A percentile compares a stretch with the other conserved stretches of the same genome.
Conservation (phyloP, 2,113 vertebrate genomes). For the Ovis canadensis region DNA sequence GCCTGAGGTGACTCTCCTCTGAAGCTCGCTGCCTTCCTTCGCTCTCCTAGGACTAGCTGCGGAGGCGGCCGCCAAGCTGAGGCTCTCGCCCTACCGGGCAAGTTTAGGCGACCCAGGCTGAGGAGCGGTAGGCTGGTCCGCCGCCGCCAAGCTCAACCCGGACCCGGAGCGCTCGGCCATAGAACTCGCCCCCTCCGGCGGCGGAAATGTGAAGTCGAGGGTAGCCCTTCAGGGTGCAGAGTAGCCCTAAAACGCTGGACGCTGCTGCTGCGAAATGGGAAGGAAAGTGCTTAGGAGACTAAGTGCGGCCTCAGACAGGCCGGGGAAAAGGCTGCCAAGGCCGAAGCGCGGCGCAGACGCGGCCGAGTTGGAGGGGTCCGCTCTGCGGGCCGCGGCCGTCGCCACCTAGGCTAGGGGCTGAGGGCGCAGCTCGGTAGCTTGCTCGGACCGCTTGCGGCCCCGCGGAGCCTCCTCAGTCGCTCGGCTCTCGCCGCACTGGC, state of each 20-base stretch:
- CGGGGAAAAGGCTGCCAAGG: background rate
- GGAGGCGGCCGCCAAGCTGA: background rate
- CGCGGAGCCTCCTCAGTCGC: background rate
- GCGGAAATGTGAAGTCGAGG: background rate
- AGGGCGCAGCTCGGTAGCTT: background rate
- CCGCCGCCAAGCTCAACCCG: background rate
- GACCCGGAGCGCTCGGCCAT: background rate
- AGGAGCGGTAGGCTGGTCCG: background rate
- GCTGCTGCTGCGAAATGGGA: background rate
- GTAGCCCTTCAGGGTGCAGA: background rate
- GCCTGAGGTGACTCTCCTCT: background rate
- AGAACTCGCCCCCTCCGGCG: background rate
- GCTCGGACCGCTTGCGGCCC: background rate
- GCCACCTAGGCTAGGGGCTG: conserved; percentile 14
- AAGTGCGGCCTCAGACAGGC: background rate
- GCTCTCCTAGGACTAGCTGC: background rate
- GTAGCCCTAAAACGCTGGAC: background rate
- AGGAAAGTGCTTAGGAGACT: conserved; percentile 32
- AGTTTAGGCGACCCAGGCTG: background rate
- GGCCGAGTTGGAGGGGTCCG: background rate
- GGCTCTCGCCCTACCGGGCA: background rate
- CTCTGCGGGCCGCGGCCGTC: background rate
- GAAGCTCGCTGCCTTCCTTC: background rate
- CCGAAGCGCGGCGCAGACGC: background rate
- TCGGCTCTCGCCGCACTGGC: background rate